Evolutionary conservation across 2,113 vertebrate genomes (phyloP).

Genomic region (Zosterops pallidus): DNA sequence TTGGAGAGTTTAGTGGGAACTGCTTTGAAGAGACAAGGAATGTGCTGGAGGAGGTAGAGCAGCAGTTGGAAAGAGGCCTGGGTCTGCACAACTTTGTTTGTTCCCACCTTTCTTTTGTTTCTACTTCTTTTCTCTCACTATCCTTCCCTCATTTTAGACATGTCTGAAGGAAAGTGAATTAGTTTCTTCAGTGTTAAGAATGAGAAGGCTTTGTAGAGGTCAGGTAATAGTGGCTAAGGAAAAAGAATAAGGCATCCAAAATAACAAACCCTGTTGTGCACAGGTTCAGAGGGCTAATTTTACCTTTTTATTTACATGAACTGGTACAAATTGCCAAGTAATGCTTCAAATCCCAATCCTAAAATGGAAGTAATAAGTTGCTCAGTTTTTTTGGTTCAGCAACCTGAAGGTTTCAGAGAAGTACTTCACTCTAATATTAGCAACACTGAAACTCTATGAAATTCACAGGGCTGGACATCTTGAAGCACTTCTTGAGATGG

Average conservation of each 20-base stretch:
- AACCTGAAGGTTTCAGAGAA: neutral
- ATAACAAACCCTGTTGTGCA: neutral
- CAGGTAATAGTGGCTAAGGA: neutral
- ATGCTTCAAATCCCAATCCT: neutral
- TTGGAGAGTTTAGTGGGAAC: neutral
- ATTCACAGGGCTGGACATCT: neutral
- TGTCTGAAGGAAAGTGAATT: neutral
- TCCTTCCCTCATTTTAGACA: neutral
- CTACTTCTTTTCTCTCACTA: neutral
- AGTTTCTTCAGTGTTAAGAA: neutral
- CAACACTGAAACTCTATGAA: neutral
- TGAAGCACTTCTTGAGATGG: conserved; percentile 31
- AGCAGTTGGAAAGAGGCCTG: neutral
- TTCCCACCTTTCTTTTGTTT: neutral
- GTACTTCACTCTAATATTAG: neutral
- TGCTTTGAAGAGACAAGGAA: neutral
- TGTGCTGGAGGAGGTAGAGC: neutral
- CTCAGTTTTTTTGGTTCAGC: neutral
- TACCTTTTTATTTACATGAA: neutral
- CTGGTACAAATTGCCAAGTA: neutral
- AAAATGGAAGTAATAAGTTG: neutral
- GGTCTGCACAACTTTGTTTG: neutral
- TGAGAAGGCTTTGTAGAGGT: neutral
- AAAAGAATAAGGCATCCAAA: neutral
- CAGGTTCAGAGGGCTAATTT: neutral